Percentiles rank a stretch among this genome's conserved stretches.
Conservation (phyloP, 1,140 invertebrate species). For the Drosophila lacertosa region DNA sequence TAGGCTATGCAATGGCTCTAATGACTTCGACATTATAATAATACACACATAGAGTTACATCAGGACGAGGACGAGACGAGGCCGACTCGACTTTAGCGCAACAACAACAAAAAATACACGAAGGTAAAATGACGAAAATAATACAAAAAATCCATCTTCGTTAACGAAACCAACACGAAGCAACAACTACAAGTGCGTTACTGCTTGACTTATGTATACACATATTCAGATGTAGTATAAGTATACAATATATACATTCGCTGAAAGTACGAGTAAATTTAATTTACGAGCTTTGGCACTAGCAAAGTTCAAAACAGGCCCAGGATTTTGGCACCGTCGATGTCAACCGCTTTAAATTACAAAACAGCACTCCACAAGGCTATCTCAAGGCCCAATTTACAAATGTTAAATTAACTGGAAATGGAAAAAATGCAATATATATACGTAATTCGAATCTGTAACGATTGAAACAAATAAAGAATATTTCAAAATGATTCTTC, state of each 20-base stretch:
- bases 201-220: slow-evolving; percentile 33
- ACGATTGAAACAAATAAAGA: too few species aligned
- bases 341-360: slow-evolving; percentile 41
- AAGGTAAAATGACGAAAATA: slow-evolving; percentile 58
- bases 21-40: slow-evolving; percentile 76
- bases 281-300: slow-evolving; percentile 54
- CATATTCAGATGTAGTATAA: slow-evolving; percentile 10
- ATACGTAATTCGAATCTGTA: neutral
- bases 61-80: slow-evolving; percentile 58
- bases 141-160: slow-evolving; percentile 73
- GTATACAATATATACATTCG: neutral
- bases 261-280: slow-evolving; percentile 6
- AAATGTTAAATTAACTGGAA: neutral
- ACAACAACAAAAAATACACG: slow-evolving; percentile 64
- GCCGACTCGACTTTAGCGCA: slow-evolving; percentile 39
- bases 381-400: neutral
- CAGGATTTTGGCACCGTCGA: slow-evolving; percentile 12
- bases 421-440: neutral
- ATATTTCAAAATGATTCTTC: too few species aligned
- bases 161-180: slow-evolving; percentile 68
- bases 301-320: slow-evolving; percentile 46
- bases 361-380: slow-evolving; percentile 25
- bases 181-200: slow-evolving; percentile 64
- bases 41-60: slow-evolving; percentile 39
- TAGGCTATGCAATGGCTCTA: slow-evolving; percentile 78